Conservation (phyloP, 2,888 invertebrate genomes). For the Tiliacea aurago region DNA sequence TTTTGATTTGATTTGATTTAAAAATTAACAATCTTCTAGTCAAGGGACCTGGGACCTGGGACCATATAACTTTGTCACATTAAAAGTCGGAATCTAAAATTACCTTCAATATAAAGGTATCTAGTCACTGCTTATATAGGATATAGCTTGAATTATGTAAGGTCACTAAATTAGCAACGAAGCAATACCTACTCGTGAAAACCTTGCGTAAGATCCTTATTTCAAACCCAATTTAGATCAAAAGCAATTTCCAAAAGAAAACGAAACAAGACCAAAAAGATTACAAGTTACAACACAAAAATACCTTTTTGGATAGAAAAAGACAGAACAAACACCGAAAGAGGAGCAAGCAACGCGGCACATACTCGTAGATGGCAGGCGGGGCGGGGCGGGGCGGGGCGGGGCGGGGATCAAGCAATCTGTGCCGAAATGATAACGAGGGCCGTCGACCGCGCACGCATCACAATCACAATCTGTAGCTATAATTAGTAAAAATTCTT, state of each 20-base stretch:
- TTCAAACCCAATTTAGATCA: background rate
- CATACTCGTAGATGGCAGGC: slow-evolving; percentile 67
- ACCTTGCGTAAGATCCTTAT: background rate
- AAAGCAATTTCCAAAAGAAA: background rate
- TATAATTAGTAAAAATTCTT: slow-evolving; percentile 72
- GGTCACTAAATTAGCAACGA: background rate
- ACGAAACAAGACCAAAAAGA: background rate
- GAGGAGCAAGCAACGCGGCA: slow-evolving; percentile 37
- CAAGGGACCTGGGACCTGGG: no score
- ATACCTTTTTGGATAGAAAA: slow-evolving; percentile 21
- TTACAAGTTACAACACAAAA: slow-evolving; percentile 19
- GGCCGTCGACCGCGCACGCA: slow-evolving; percentile 81
- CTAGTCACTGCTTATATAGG: background rate
- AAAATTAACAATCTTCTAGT: no score
- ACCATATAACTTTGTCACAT: background rate
- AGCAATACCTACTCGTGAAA: no score
- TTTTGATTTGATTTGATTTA: no score
- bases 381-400: slow-evolving; percentile 67
- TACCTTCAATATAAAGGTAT: background rate
- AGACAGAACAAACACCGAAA: slow-evolving; percentile 33
- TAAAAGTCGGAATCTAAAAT: background rate
- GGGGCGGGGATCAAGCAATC: slow-evolving; percentile 86
- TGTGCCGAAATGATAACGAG: slow-evolving; percentile 89
- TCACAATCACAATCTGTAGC: slow-evolving; percentile 66
- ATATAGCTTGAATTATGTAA: background rate